Base-by-base conservation (phyloP, 1,140 invertebrate species). In the Atopsyche davidsoni region DNA sequence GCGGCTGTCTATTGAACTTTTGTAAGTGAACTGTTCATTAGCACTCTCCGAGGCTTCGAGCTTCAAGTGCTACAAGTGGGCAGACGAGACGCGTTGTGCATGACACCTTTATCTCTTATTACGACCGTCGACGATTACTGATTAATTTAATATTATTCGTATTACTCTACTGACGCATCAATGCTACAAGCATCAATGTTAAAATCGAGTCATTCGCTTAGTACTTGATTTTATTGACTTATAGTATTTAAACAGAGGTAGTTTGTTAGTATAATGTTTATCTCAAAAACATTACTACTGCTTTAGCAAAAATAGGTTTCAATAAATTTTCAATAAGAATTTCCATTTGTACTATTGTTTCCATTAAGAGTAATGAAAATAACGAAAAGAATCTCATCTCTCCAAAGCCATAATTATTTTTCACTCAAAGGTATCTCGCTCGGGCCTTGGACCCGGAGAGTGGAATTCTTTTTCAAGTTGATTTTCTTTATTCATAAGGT, bases 241-340 rank as follows among this genome's bases (percentile, higher is more conserved):
- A 40, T 19, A 40, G 21, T 40, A 40, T 42, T 41, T 42, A 17
- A 50, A 45, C 34, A 51, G 50, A 52, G 50, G 50, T 52, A 52
- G 50, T 21, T 52, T 10, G 19, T 38, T 13, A 39, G 50, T 39
- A 38, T 24, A 23, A 22, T 38, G 24, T 17, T 46, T 24, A 40
- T 46, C 32, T 16, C n/a, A 19, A 19, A 22, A 19, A 40, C n/a
- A 18, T 40, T 2, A 40, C 38, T 52, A 52, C 39, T 42, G 43
- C 39, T 46, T 46, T 52, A 52, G 50, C 50, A 52, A 52, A 52
- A 52, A 52, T 52, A 52, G 50, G 45, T 52, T 52, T 11, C 16
- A 46, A 43, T 28, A 16, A 40, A 46, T 52, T 17, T 44, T 46
- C 34, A 39, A 39, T 46, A 52, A 46, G 46, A 31, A 46, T 13